Conservation (phyloP, 1,140 invertebrate genomes). For the Zaprionus nigranus region DNA sequence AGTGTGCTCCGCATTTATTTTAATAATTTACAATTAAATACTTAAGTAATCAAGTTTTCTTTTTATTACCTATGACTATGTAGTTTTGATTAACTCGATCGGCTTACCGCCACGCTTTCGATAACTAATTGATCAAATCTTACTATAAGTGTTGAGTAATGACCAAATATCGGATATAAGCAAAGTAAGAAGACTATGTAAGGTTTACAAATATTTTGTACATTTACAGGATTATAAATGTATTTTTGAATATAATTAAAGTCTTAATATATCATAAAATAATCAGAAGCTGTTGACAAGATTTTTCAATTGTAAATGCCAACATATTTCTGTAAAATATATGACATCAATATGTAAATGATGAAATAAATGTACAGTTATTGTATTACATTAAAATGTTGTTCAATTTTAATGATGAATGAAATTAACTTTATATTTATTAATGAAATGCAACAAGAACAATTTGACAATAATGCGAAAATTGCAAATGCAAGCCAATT, state of each 20-base stretch:
- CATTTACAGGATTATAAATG: too few species aligned
- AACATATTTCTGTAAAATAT: not conserved
- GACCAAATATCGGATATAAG: too few species aligned
- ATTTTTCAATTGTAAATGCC: not conserved
- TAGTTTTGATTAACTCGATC: too few species aligned
- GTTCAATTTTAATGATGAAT: not conserved
- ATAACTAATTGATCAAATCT: too few species aligned
- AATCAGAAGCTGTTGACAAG: not conserved
- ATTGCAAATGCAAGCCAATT: conserved; percentile 3
- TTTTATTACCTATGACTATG: too few species aligned
- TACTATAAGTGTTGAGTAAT: too few species aligned
- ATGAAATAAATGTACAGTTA: not conserved
- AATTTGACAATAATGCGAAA: not conserved
- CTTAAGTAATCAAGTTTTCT: too few species aligned
- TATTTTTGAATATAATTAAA: not conserved
- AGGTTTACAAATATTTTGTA: too few species aligned
- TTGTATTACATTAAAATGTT: not conserved
- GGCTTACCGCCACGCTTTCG: too few species aligned
- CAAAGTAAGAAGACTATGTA: too few species aligned
- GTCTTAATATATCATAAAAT: not conserved
- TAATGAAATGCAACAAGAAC: not conserved
- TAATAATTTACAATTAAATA: too few species aligned
- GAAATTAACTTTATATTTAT: not conserved
- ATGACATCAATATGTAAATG: not conserved
- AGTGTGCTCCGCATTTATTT: too few species aligned